Evolutionary conservation across 2,113 vertebrate species (phyloP), one percentile per base, ranked within the genome.

Genomic region (Bubalus kerabau): DNA sequence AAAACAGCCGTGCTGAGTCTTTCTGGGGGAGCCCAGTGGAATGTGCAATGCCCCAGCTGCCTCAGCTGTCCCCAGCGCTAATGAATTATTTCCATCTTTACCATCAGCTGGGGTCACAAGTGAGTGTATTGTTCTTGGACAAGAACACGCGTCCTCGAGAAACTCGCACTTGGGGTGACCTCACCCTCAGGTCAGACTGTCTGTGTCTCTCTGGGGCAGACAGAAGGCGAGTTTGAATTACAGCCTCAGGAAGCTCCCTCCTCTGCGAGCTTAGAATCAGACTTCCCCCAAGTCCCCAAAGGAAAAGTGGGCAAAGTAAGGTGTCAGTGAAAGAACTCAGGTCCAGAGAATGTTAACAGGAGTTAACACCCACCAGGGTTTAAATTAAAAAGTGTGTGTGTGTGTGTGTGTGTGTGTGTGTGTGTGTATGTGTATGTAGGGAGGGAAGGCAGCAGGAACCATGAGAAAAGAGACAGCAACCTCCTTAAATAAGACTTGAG

Each of bases 101-200:
- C 97, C 95, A 82, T 78, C n/a, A 24, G 59, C 40, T 0, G 46
- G 95, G 94, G 95, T 96, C 98, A 91, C 78, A 6, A 97, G 89
- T 2, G n/a, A 96, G 89, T 95, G 48, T 98, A 84, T 98, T 98
- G 97, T 97, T 98, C 96, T 98, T 98, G 98, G 97, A 98, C 71
- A 48, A 64, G 96, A 97, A 80, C 5, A 1, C 17, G 15, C 1
- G 30, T 56, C 98, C 93, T 93, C 87, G 10, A 96, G 94, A 93
- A 97, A 82, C 93, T 92, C 89, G n/a, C 83, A 81, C 93, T 97
- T 52, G 15, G 36, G n/a, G 95, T 95, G 91, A 98, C 97, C 98
- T 95, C 89, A 2, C 32, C 91, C 36, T 87, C 3, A 96, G 98
- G 97, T 95, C 98, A 98, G 95, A 95, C 97, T 97, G 98, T 97